Conservation (phyloP, 2,797 vertebrate genomes). For the Hemibagrus guttatus region DNA sequence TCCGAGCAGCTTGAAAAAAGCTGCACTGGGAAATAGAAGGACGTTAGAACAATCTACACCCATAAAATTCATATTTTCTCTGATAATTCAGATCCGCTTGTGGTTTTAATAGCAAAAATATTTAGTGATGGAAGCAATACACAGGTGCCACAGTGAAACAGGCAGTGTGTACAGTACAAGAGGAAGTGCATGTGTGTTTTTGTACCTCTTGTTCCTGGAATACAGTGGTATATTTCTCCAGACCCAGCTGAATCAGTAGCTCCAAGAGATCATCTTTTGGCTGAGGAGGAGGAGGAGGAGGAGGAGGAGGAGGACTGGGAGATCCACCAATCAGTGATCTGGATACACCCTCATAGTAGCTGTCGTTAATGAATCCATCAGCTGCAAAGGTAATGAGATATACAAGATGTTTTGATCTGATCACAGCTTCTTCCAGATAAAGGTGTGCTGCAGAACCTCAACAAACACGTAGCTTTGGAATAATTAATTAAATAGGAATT, state of each 20-base stretch:
- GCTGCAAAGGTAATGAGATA: constrained; percentile 54
- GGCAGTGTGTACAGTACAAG: neutral
- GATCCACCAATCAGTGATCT: constrained; percentile 68
- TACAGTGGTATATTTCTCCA: constrained; percentile 78
- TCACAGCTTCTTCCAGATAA: neutral
- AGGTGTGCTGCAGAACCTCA: neutral
- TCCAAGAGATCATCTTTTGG: constrained; percentile 70
- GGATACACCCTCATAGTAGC: constrained; percentile 69
- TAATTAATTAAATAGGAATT: neutral
- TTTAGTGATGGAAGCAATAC: neutral
- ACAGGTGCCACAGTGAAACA: neutral
- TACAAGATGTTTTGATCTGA: neutral
- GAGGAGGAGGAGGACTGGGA: constrained; percentile 66
- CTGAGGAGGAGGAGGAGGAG: constrained; percentile 65
- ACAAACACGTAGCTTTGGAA: neutral
- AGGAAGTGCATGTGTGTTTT: neutral
- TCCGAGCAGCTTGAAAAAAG: neutral
- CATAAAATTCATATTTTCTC: neutral
- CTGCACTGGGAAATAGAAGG: neutral
- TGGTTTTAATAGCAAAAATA: neutral
- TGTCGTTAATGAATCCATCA: constrained; percentile 64
- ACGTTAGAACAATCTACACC: neutral
- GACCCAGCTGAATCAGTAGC: constrained; percentile 75
- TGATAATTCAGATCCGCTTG: neutral
- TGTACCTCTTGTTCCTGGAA: constrained; percentile 81